Percentiles rank a stretch among this genome's conserved stretches.
These are phyloP conservation scores for Adineta ricciae DNA, from an alignment of 2,888 invertebrate species.

Conservation along the genomic window DNA sequence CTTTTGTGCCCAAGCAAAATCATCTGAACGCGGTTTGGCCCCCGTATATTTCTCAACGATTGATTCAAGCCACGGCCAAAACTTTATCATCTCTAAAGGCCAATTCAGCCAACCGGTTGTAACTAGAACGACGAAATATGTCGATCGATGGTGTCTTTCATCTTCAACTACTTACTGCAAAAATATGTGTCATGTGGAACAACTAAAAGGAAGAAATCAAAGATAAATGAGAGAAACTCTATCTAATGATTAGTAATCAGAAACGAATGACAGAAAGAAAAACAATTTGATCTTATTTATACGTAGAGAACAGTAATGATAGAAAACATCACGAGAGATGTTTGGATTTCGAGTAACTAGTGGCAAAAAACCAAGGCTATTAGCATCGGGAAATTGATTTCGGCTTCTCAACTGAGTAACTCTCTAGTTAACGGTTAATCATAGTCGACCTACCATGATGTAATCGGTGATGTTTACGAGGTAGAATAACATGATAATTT, in stretches of 20 bases:
- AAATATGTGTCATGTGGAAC: slow-evolving; percentile 97
- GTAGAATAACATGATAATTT: slow-evolving; percentile 79
- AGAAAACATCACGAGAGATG: too few species aligned
- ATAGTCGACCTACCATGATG: slow-evolving; percentile 59
- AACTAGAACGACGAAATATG: slow-evolving; percentile 47
- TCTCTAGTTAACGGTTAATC: too few species aligned
- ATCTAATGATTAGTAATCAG: too few species aligned
- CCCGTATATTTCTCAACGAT: slow-evolving; percentile 71
- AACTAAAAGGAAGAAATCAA: slow-evolving; percentile 45
- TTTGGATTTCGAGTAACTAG: too few species aligned
- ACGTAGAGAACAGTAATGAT: too few species aligned
- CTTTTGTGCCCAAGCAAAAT: slow-evolving; percentile 75
- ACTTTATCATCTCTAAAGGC: slow-evolving; percentile 78
- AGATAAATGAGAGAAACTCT: too few species aligned
- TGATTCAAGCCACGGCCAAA: slow-evolving; percentile 74
- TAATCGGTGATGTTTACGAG: slow-evolving; percentile 85
- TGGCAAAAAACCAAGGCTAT: too few species aligned
- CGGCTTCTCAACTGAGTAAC: too few species aligned
- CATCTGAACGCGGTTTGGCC: slow-evolving; percentile 79
- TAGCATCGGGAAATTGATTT: too few species aligned
- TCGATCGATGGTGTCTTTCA: neutral
- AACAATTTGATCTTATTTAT: too few species aligned
- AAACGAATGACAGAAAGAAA: too few species aligned
- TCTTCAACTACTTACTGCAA: slow-evolving; percentile 54
- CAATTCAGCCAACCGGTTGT: slow-evolving; percentile 98